phyloP scores from a whole-genome alignment of 1,140 invertebrate species.

The Cotesia glomerata region DNA sequence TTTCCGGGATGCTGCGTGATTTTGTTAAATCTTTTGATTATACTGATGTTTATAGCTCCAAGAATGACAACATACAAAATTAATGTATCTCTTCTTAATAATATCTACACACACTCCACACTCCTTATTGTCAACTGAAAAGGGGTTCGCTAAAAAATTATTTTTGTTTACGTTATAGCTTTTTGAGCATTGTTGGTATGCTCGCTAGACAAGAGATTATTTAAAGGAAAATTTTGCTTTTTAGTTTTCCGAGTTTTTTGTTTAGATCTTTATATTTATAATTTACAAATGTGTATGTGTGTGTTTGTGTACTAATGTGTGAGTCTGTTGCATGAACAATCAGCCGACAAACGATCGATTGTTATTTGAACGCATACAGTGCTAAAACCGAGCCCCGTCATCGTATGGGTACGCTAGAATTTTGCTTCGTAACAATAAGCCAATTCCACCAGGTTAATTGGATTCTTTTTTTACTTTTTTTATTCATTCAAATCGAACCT shows the following conservation, averaged over 20 bases:
- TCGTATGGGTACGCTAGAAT: slow-evolving; percentile 24
- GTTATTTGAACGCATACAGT: slow-evolving; percentile 27
- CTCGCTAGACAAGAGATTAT: too few species aligned
- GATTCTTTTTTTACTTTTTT: slow-evolving; percentile 23
- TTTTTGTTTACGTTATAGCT: too few species aligned
- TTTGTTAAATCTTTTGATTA: slow-evolving; percentile 32
- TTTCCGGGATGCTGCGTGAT: slow-evolving; percentile 30
- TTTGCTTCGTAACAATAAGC: slow-evolving; percentile 33
- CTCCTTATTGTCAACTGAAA: neutral
- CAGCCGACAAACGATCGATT: slow-evolving; percentile 33
- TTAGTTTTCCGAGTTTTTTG: too few species aligned
- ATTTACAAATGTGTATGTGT: neutral
- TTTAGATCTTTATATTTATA: neutral
- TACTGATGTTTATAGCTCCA: slow-evolving; percentile 14
- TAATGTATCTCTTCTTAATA: slow-evolving; percentile 8
- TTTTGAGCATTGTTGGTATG: too few species aligned
- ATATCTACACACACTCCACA: neutral
- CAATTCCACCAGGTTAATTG: slow-evolving; percentile 33
- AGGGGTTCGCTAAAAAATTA: neutral
- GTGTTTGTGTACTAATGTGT: neutral
- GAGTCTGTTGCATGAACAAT: slow-evolving; percentile 29
- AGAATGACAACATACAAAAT: slow-evolving; percentile 6
- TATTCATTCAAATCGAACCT: slow-evolving; percentile 26
- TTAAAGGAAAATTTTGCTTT: too few species aligned
- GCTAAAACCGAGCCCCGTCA: slow-evolving; percentile 36